A percentile compares a stretch with the other conserved stretches of the same genome.
phyloP scores from a whole-genome alignment of 2,113 vertebrate genomes.

The Daphoenositta chrysoptera region DNA sequence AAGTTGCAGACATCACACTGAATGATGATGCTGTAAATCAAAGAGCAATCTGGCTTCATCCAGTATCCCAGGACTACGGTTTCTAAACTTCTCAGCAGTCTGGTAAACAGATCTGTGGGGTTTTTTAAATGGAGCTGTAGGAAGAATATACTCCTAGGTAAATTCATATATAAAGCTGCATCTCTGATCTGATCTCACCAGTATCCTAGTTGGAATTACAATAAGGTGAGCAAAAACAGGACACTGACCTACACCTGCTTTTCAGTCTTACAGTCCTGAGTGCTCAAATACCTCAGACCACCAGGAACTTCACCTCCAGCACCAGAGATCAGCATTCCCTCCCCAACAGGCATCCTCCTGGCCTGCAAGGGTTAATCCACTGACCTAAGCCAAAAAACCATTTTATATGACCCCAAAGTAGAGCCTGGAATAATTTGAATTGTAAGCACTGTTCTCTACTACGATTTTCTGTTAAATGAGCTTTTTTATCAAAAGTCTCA shows the following conservation, averaged over 20 bases:
- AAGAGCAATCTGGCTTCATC: background rate
- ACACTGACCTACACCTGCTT: background rate
- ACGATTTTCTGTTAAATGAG: background rate
- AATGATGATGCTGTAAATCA: background rate
- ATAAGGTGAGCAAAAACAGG: background rate
- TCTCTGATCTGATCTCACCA: background rate
- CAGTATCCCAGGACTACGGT: background rate
- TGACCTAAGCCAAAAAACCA: background rate
- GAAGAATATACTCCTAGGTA: background rate
- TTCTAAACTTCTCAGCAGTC: background rate
- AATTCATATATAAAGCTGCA: background rate
- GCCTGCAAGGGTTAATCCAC: background rate
- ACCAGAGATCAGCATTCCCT: background rate
- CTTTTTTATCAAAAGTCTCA: background rate
- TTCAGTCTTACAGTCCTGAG: background rate
- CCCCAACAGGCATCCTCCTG: background rate
- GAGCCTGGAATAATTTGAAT: background rate
- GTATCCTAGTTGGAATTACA: background rate
- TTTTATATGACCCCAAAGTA: background rate
- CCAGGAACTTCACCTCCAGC: background rate
- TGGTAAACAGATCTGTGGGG: background rate
- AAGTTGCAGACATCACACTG: background rate
- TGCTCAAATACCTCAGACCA: background rate
- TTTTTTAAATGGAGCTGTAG: background rate
- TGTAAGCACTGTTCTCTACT: background rate